phyloP scores from a whole-genome alignment of 2,797 vertebrate genomes.

The Centropyge bicolor region DNA sequence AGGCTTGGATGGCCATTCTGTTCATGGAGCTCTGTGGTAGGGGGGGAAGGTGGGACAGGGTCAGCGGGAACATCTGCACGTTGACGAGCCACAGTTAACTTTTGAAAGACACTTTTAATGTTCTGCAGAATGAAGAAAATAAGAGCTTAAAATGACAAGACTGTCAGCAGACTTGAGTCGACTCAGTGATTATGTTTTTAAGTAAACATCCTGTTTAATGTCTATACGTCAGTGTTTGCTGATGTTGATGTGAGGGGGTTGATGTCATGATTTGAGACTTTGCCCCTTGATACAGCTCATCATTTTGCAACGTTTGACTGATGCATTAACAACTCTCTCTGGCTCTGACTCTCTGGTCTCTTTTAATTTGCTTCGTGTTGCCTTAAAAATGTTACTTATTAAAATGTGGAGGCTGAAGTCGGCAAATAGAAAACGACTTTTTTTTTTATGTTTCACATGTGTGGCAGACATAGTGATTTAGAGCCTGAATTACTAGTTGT shows the following conservation, averaged over 20 bases:
- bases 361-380: constrained; percentile 31
- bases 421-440: constrained; percentile 21
- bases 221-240: background rate
- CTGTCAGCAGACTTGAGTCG: background rate
- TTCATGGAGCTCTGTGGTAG: constrained; percentile 94
- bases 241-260: background rate
- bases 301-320: constrained; percentile 23
- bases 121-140: background rate
- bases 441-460: constrained; percentile 2
- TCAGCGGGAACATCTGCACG: background rate
- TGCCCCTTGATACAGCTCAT: constrained; percentile 10
- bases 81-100: background rate
- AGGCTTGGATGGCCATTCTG: constrained; percentile 96
- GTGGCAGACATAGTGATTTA: constrained; percentile 22
- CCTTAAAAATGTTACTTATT: constrained; percentile 24
- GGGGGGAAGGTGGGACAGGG: background rate
- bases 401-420: constrained; percentile 16
- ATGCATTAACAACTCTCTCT: constrained; percentile 9
- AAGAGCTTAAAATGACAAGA: background rate
- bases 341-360: background rate
- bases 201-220: background rate
- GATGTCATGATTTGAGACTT: constrained; percentile 11
- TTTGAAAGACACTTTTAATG: background rate
- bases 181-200: background rate
- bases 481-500: constrained; percentile 4